Conservation (phyloP, 2,888 invertebrate species). For the Aphrophora alni region DNA sequence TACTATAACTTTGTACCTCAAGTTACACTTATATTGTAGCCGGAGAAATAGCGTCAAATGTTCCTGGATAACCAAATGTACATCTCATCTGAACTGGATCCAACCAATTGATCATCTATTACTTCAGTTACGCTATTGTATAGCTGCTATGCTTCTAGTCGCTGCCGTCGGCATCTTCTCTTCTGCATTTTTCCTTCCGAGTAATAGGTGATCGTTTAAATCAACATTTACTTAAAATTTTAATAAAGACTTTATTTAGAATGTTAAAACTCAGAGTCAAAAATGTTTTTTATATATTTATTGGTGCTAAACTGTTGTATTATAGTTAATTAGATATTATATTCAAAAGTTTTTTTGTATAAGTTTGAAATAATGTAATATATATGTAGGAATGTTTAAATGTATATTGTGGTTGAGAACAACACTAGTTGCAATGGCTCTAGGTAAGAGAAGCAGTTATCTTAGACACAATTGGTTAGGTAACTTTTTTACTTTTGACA, state of each 20-base stretch:
- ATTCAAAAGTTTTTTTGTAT: neutral
- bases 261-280: neutral
- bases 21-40: constrained; percentile 12
- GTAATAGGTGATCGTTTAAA: neutral
- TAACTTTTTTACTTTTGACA: no score
- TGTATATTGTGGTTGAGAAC: neutral
- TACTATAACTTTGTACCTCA: no score
- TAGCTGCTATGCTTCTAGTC: constrained; percentile 45
- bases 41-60: constrained; percentile 37
- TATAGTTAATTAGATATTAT: neutral
- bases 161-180: constrained; percentile 46
- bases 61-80: constrained; percentile 39
- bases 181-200: constrained; percentile 44
- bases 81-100: constrained; percentile 42
- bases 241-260: neutral
- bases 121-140: constrained; percentile 44
- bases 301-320: neutral
- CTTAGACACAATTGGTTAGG: no score
- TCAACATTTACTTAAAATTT: no score
- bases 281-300: neutral
- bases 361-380: neutral
- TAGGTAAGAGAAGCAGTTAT: no score
- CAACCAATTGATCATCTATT: constrained; percentile 45
- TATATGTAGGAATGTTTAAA: neutral
- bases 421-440: no score